Evolutionary conservation across 2,888 invertebrate genomes (phyloP), one percentile per base, ranked within the genome.

Genomic region (Camptogramma bilineatum): DNA sequence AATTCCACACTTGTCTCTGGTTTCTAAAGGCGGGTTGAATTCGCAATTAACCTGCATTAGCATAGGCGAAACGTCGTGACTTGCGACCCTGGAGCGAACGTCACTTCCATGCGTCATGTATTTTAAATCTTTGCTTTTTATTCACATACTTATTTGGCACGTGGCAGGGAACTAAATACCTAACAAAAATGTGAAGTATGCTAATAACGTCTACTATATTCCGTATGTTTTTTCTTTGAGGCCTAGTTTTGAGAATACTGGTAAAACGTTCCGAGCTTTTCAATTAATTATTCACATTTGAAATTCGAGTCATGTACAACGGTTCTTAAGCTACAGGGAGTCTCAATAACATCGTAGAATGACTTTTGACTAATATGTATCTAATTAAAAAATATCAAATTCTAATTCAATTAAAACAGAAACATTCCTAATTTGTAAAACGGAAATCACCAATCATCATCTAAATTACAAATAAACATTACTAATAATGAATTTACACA

Each of bases 41-140:
- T 82, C 81, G 84, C 88, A 88, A 90, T 88, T 87, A 88, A 87
- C 85, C 84, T 73, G 83, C 80, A 87, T 88, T 88, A 84, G 83
- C 84, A 88, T 88, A 84, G 80, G 68, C 83, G 84, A 85, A 60
- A 52, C 71, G 73, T 70, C 70, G 74, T 71, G 72, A 76, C 73
- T 60, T 60, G 61, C 73, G 78, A 76, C 77, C 75, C 70, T 71
- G 62, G 54, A 56, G 24, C 66, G 71, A 63, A 62, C 65, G 64
- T 69, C 66, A 73, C 70, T 71, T 64, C 46, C 55, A 63, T 61
- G 51, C 56, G 62, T 62, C 48, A 60, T 56, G 31, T 52, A 21
- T 46, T 60, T 52, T 19, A 24, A 24, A 51, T 46, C 17, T 54
- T 50, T 54, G 21, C 39, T 51, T 28, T 48, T 24, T 55, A 17